These are phyloP conservation scores for Gadus macrocephalus DNA, from an alignment of 2,113 vertebrate genomes.

Conservation along the genomic window DNA sequence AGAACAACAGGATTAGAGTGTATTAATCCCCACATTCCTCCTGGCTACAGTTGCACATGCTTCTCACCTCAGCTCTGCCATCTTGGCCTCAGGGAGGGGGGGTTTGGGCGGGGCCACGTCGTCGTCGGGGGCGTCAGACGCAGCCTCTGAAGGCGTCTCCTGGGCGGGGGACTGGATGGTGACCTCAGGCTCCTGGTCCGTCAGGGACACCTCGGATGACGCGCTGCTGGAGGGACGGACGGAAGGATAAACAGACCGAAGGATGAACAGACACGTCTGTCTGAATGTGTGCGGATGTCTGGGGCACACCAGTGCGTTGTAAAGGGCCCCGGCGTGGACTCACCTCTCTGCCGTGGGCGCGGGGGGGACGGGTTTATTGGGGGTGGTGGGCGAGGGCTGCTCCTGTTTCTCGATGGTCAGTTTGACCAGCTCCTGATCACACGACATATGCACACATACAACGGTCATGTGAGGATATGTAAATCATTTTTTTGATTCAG, in stretches of 20 bases:
- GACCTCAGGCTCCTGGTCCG: slow-evolving; percentile 86
- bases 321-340: slow-evolving; percentile 26
- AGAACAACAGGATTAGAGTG: neutral
- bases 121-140: slow-evolving; percentile 75
- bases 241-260: too few species aligned
- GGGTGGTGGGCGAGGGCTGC: slow-evolving; percentile 88
- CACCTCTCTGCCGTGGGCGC: slow-evolving; percentile 81
- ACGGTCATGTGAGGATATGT: neutral
- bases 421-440: slow-evolving; percentile 87
- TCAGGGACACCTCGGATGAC: slow-evolving; percentile 79
- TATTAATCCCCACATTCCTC: neutral
- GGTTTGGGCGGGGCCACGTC: slow-evolving; percentile 94
- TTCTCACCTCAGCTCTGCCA: slow-evolving; percentile 88
- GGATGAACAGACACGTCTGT: neutral
- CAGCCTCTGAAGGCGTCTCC: slow-evolving; percentile 54
- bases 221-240: slow-evolving; percentile 54
- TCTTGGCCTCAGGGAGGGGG: slow-evolving; percentile 89
- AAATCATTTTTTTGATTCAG: neutral
- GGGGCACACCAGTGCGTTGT: too few species aligned
- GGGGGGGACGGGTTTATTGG: slow-evolving; percentile 83
- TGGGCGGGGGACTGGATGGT: slow-evolving; percentile 64
- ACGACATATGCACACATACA: slow-evolving; percentile 5
- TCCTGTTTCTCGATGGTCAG: slow-evolving; percentile 95
- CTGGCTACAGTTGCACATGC: too few species aligned
- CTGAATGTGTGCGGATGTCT: neutral